These are phyloP conservation scores for Eulimnadia texana DNA, from an alignment of 1,140 invertebrate genomes.

Conservation along the genomic window DNA sequence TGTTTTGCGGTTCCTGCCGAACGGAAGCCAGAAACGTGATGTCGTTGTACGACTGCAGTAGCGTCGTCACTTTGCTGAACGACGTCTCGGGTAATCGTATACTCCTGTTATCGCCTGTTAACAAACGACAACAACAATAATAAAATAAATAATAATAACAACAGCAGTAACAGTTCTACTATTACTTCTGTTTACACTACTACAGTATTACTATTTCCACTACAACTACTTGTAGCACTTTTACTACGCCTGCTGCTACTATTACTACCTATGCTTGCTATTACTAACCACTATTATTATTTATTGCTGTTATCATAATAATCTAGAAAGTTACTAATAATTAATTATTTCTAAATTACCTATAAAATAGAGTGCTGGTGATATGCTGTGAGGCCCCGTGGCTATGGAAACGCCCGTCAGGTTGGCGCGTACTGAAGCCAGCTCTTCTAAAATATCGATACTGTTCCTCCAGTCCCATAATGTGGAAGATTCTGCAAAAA, in stretches of 20 bases:
- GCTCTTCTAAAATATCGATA: constrained; percentile 8
- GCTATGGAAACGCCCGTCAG: constrained; percentile 38
- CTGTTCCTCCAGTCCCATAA: constrained; percentile 11
- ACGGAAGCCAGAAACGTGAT: constrained; percentile 63
- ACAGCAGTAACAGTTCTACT: no score
- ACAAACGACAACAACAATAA: not conserved
- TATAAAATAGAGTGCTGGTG: constrained; percentile 39
- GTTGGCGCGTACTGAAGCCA: not conserved
- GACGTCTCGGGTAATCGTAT: constrained; percentile 48
- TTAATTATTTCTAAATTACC: no score
- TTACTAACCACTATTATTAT: no score
- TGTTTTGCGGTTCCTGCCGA: constrained; percentile 61
- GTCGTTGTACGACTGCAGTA: constrained; percentile 53
- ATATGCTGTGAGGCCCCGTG: constrained; percentile 43
- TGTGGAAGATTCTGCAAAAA: not conserved
- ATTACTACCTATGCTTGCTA: no score
- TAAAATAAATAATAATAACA: not conserved
- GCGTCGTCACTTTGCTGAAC: constrained; percentile 46
- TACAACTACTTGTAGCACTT: no score
- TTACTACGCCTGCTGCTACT: no score
- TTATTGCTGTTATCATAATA: no score
- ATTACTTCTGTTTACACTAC: no score
- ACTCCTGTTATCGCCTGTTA: constrained; percentile 51
- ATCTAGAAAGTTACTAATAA: no score
- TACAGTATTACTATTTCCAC: no score